Conservation (phyloP, 2,113 vertebrate species). For the Peromyscus polionotus region DNA sequence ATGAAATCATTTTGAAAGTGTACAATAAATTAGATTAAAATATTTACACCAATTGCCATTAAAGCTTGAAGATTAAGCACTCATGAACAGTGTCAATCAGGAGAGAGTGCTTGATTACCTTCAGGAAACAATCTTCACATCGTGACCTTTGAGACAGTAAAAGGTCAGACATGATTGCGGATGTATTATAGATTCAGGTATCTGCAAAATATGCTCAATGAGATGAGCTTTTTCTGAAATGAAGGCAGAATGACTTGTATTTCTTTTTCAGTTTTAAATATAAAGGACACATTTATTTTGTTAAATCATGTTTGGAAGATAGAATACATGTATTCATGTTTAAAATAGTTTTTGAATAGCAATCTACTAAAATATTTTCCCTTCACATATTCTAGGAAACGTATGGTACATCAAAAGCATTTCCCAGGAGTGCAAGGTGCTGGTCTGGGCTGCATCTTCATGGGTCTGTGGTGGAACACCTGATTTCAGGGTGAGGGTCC, state of each 20-base stretch:
- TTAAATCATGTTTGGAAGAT: constrained; percentile 48
- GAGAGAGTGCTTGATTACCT: constrained; percentile 49
- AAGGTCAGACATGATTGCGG: constrained; percentile 68
- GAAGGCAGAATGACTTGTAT: background rate
- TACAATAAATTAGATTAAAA: constrained; percentile 78
- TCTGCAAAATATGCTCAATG: background rate
- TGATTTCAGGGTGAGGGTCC: background rate
- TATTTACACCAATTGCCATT: constrained; percentile 68
- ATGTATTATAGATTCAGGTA: constrained; percentile 51
- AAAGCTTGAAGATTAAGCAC: constrained; percentile 73
- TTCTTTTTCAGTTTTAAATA: constrained; percentile 12
- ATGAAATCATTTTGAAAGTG: constrained; percentile 65
- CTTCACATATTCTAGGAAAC: background rate
- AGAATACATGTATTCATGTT: background rate
- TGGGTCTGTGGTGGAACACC: background rate
- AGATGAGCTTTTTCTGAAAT: background rate
- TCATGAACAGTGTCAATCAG: constrained; percentile 72
- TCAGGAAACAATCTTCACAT: constrained; percentile 62
- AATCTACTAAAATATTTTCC: constrained; percentile 1
- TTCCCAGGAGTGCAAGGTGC: background rate
- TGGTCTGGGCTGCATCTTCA: background rate
- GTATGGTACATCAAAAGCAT: background rate
- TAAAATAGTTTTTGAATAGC: constrained; percentile 34
- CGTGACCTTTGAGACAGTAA: constrained; percentile 65
- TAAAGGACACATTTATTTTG: background rate